Percentiles rank a stretch among this genome's conserved stretches.
Evolutionary conservation across 2,113 vertebrate genomes (phyloP).

Genomic region (Pseudopodoces humilis): DNA sequence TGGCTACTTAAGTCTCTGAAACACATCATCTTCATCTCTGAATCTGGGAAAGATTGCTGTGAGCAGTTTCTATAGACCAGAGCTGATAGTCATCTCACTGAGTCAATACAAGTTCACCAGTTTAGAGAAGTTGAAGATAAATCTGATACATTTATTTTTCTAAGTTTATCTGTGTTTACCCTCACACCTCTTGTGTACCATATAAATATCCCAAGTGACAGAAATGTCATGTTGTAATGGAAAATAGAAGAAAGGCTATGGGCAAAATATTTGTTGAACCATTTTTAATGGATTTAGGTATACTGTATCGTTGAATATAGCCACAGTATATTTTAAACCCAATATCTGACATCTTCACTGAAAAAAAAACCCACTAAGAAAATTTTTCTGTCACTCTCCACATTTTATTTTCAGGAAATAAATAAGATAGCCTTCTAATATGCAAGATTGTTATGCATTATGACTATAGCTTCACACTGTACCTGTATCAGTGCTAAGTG

Average conservation of each 20-base stretch:
- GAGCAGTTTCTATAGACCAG: background rate
- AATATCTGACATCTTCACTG: background rate
- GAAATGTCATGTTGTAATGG: background rate
- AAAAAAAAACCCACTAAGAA: background rate
- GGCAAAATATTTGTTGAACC: background rate
- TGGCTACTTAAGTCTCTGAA: background rate
- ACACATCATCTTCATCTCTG: background rate
- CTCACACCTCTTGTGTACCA: background rate
- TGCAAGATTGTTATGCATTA: background rate
- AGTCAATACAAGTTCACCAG: background rate
- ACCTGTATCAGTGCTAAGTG: background rate
- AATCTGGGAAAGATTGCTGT: background rate
- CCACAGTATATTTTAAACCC: background rate
- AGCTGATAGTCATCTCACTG: background rate
- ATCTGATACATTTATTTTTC: background rate
- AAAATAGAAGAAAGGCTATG: background rate
- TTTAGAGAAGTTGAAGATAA: background rate
- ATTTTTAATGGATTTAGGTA: background rate
- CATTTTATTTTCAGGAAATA: background rate
- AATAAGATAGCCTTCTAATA: background rate
- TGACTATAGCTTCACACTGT: background rate
- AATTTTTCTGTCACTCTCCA: background rate
- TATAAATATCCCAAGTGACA: background rate
- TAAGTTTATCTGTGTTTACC: background rate
- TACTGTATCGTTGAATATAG: background rate